phyloP scores from a whole-genome alignment of 2,888 invertebrate species.

The Lamellibrachia satsuma region DNA sequence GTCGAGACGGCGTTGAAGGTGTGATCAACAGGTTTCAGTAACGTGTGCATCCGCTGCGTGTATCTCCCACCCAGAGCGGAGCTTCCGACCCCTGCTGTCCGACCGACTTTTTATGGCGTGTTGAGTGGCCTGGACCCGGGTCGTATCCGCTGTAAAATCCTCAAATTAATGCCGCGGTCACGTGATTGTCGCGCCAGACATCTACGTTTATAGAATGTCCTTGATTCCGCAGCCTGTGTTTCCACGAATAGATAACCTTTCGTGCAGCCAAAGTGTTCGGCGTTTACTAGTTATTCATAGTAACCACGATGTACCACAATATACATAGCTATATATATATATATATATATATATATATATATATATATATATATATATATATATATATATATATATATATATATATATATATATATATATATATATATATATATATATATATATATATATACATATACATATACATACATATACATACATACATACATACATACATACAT shows the following conservation, averaged over 20 bases:
- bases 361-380: too few species aligned
- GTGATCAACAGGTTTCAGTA: conserved; percentile 12
- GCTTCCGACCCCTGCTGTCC: not conserved
- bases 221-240: not conserved
- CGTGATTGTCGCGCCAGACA: not conserved
- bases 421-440: not conserved
- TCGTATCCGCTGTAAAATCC: not conserved
- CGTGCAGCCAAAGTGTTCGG: too few species aligned
- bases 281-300: too few species aligned
- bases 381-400: too few species aligned
- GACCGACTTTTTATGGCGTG: not conserved
- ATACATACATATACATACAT: not conserved
- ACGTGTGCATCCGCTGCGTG: not conserved
- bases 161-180: not conserved
- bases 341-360: too few species aligned
- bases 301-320: too few species aligned
- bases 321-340: too few species aligned
- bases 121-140: not conserved
- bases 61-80: not conserved
- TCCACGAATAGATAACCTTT: not conserved
- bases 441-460: not conserved
- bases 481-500: conserved; percentile 19
- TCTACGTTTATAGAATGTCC: too few species aligned
- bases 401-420: too few species aligned
- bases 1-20: not conserved